Base-by-base conservation (phyloP, 2,113 vertebrate species). In the Panthera tigris region DNA sequence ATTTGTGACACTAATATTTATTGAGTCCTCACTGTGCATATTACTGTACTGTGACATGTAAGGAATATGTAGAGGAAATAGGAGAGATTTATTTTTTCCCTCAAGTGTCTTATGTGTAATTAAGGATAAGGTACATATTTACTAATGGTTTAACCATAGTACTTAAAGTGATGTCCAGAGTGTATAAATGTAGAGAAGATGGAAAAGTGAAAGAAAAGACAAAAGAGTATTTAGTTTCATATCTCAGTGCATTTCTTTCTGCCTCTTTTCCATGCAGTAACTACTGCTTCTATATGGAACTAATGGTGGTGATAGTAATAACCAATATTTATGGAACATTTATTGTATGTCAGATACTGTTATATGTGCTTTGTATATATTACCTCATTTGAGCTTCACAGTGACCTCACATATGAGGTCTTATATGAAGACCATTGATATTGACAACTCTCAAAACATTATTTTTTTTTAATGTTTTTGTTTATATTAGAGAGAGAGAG, bases 1-100 rank as follows among this genome's bases (percentile, higher is more conserved):
- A 68, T 85, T 84, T 80, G 73, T 92, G n/a, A 85, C 71, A 48
- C 92, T 97, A 91, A 63, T 36, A 87, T 84, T 95, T 96, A 76
- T 63, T 95, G 80, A 95, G 57, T 76, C 25, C 71, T 85, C 48
- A 41, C 10, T 80, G 12, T 95, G 14, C 18, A 81, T 83, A 57
- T 89, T 93, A 85, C 7, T 91, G 3, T 84, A 27, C 10, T 93
- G 4, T 90, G 29, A 5, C 7, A 41, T 84, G 36, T 31, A 82
- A 57, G 45, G 81, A 84, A 96, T 81, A 94, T 76, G 95, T 68
- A 89, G 74, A 93, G 80, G 39, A 86, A 87, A 48, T 74, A 57
- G 71, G 86, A 39, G 92, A 91, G 82, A n/a, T 83, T 65, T 2
- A 68, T 95, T 86, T 57, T 91, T 91, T 96, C 25, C 68, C 8